These are phyloP conservation scores for Drosophila neotestacea DNA, from an alignment of 2,888 invertebrate genomes.

Conservation along the genomic window DNA sequence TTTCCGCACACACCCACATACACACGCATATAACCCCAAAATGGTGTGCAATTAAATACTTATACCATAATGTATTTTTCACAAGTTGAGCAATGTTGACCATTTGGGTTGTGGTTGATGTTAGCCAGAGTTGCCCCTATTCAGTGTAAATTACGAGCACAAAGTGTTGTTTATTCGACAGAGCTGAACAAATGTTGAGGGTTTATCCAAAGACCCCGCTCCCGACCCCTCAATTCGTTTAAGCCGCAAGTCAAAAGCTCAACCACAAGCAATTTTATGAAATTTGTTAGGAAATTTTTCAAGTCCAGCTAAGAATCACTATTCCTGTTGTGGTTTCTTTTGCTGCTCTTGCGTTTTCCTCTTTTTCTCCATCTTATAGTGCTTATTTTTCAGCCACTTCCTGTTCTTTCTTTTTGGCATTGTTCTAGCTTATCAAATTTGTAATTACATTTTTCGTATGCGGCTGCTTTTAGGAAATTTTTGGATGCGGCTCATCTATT, in stretches of 20 bases:
- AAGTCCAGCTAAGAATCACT: conserved; percentile 52
- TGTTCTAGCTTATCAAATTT: conserved; percentile 69
- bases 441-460: conserved; percentile 66
- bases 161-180: conserved; percentile 62
- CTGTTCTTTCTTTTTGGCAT: conserved; percentile 10
- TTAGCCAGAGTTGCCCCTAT: conserved; percentile 15
- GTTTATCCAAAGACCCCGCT: not conserved
- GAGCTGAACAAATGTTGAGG: conserved; percentile 26
- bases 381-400: not conserved
- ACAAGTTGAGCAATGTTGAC: conserved; percentile 79
- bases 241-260: conserved; percentile 73
- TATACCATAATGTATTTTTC: conserved; percentile 78
- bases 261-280: conserved; percentile 78
- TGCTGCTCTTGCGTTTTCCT: not conserved
- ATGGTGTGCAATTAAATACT: conserved; percentile 78
- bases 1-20: conserved; percentile 13
- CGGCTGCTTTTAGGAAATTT: conserved; percentile 34
- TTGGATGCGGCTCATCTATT: conserved; percentile 57
- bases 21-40: conserved; percentile 43
- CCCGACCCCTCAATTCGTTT: not conserved
- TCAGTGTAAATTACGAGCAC: conserved; percentile 68
- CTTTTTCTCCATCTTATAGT: not conserved
- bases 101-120: conserved; percentile 72
- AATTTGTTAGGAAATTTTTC: conserved; percentile 53
- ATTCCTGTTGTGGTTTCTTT: conserved; percentile 57